Conservation (phyloP, 1,140 invertebrate species). For the Penaeus japonicus region DNA sequence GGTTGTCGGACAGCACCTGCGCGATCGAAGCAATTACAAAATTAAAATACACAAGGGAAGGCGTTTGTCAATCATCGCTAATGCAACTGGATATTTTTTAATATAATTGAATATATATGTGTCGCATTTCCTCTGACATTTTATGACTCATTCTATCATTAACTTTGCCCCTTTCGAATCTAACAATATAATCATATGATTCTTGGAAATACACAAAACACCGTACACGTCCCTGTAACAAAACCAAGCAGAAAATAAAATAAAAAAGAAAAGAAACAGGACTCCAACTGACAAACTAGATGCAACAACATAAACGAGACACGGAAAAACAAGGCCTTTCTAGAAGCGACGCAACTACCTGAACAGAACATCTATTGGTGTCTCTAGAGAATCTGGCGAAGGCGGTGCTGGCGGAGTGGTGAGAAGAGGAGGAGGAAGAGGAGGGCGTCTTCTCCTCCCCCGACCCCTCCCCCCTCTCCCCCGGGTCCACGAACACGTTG, state of each 20-base stretch:
- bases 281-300: neutral
- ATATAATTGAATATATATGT: no score
- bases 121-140: neutral
- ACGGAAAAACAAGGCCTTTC: no score
- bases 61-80: neutral
- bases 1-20: conserved; percentile 57
- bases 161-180: no score
- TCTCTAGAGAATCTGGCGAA: conserved; percentile 65
- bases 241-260: neutral
- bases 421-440: conserved; percentile 54
- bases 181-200: no score
- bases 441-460: conserved; percentile 60
- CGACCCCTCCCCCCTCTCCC: conserved; percentile 55
- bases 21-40: neutral
- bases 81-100: neutral
- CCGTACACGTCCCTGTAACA: neutral
- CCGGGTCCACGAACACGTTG: conserved; percentile 51
- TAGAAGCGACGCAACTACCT: conserved; percentile 62
- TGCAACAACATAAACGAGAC: no score
- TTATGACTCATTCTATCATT: no score
- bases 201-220: no score
- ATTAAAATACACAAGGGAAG: no score
- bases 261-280: neutral
- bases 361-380: conserved; percentile 88
- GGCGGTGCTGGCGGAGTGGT: conserved; percentile 29